Conservation (phyloP, 2,797 vertebrate species). For the Pantherophis vulpinus region DNA sequence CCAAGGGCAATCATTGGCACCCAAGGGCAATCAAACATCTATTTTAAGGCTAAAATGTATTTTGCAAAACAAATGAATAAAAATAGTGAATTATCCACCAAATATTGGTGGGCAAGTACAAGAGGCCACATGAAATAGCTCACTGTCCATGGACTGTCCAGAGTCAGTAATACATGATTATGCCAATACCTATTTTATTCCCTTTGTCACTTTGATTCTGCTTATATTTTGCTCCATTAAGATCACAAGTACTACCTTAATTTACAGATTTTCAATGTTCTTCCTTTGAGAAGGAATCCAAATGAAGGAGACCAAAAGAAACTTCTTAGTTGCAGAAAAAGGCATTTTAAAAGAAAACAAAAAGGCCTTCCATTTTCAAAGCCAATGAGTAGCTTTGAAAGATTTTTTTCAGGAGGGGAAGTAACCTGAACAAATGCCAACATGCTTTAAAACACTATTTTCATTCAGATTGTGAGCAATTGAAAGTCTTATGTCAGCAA, state of each 20-base stretch:
- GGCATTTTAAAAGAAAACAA: not conserved
- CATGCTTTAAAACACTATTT: conserved; percentile 56
- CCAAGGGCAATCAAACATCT: no score
- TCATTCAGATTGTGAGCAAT: conserved; percentile 48
- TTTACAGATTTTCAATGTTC: not conserved
- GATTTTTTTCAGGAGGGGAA: conserved; percentile 29
- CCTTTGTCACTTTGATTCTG: not conserved
- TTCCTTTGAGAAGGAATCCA: not conserved
- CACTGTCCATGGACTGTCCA: not conserved
- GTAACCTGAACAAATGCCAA: conserved; percentile 52
- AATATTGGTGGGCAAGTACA: not conserved
- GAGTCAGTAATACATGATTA: not conserved
- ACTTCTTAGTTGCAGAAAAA: not conserved
- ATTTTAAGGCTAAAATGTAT: not conserved
- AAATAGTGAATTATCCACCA: not conserved
- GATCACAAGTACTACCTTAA: not conserved
- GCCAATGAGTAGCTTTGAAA: not conserved
- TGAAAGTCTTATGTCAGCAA: conserved; percentile 44
- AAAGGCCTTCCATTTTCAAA: not conserved
- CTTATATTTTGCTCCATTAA: not conserved
- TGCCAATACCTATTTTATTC: not conserved
- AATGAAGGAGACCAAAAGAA: not conserved
- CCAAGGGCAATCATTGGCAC: no score
- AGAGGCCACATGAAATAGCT: not conserved
- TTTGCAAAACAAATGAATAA: not conserved